Conservation (phyloP, 2,797 vertebrate species). For the Leuciscus waleckii region DNA sequence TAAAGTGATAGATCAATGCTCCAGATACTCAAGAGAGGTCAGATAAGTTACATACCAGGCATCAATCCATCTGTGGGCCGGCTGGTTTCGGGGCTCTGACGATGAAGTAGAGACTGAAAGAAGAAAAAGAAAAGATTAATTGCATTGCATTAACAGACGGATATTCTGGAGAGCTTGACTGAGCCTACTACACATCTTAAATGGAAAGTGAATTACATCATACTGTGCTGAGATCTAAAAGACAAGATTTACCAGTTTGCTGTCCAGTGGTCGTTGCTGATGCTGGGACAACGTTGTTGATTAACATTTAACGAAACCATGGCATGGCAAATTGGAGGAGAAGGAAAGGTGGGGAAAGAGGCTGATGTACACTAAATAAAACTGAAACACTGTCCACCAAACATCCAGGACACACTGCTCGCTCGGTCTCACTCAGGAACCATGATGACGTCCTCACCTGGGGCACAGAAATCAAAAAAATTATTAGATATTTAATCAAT, state of each 20-base stretch:
- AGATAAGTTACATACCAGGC: conserved; percentile 81
- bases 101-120: conserved; percentile 86
- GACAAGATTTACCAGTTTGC: conserved; percentile 83
- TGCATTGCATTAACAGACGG: background rate
- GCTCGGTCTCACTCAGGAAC: conserved; percentile 12
- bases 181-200: background rate
- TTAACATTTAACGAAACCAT: conserved; percentile 85
- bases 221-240: background rate
- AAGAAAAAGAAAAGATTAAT: conserved; percentile 22
- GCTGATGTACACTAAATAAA: conserved; percentile 30
- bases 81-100: conserved; percentile 82
- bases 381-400: conserved; percentile 49
- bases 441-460: conserved; percentile 52
- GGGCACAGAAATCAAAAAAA: conserved; percentile 1
- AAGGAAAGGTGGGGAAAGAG: conserved; percentile 48
- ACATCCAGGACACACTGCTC: conserved; percentile 17
- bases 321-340: conserved; percentile 74
- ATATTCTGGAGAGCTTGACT: background rate
- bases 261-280: conserved; percentile 82
- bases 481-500: background rate
- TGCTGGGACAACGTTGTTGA: conserved; percentile 86
- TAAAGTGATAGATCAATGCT: background rate
- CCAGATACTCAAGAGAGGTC: background rate
- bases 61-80: conserved; percentile 90
- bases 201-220: background rate